phyloP scores from a whole-genome alignment of 2,797 vertebrate species.

The Acipenser oxyrinchus region DNA sequence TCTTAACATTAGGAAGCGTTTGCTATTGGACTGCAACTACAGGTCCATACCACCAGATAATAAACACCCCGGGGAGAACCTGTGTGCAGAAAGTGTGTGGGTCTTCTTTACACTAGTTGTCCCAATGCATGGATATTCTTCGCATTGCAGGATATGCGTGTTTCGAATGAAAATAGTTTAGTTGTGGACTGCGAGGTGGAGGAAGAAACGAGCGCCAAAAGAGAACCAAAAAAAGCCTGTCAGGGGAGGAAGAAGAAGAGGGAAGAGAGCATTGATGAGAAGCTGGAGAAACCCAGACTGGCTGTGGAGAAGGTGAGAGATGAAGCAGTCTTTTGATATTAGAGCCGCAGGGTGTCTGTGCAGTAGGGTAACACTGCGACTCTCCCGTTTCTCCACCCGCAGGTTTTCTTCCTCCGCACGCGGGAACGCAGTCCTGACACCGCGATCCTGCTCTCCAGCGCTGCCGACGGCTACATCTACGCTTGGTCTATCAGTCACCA shows the following conservation, averaged over 20 bases:
- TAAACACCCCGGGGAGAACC: too few species aligned
- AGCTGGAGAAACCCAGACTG: slow-evolving; percentile 19
- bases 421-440: slow-evolving; percentile 24
- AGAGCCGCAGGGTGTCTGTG: too few species aligned
- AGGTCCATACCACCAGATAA: too few species aligned
- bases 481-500: slow-evolving; percentile 30
- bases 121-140: too few species aligned
- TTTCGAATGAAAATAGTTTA: too few species aligned
- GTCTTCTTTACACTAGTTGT: too few species aligned
- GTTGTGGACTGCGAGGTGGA: too few species aligned
- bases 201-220: too few species aligned
- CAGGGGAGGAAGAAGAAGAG: background rate
- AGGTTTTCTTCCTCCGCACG: slow-evolving; percentile 34
- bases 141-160: too few species aligned
- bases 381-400: background rate
- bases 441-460: slow-evolving; percentile 21
- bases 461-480: slow-evolving; percentile 18
- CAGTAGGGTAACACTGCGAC: background rate
- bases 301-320: slow-evolving; percentile 19
- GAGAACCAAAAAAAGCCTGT: background rate
- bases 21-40: too few species aligned
- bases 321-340: background rate
- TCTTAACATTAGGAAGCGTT: too few species aligned
- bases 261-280: background rate
- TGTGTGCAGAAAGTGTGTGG: too few species aligned